phyloP scores from a whole-genome alignment of 2,888 invertebrate genomes.

The Lithophane socia region DNA sequence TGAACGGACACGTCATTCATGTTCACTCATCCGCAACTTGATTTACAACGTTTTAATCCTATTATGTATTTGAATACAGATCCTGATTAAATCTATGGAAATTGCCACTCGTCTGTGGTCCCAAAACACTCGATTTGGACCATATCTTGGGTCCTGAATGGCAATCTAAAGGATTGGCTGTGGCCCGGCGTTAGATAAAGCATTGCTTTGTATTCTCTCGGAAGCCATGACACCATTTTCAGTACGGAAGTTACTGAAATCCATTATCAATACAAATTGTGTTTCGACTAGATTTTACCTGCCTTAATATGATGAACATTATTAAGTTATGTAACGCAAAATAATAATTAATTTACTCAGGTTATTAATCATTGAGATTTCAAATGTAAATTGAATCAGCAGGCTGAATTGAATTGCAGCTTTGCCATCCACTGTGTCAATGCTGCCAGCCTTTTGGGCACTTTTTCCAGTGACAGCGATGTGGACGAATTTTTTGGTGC shows the following conservation, averaged over 20 bases:
- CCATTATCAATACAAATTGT: not conserved
- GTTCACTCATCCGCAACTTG: slow-evolving; percentile 70
- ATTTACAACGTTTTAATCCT: slow-evolving; percentile 72
- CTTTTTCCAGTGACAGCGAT: too few relatives aligned
- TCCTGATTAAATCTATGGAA: slow-evolving; percentile 61
- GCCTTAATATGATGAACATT: not conserved
- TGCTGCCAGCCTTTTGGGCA: too few relatives aligned
- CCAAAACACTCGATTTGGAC: slow-evolving; percentile 30
- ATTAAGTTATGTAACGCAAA: not conserved
- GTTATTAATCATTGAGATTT: not conserved
- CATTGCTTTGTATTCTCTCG: slow-evolving; percentile 40
- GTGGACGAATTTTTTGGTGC: too few relatives aligned
- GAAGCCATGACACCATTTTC: slow-evolving; percentile 43
- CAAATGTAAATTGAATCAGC: not conserved
- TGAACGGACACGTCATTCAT: slow-evolving; percentile 73
- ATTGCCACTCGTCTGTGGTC: slow-evolving; percentile 49
- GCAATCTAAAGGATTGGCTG: slow-evolving; percentile 12
- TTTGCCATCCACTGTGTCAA: too few relatives aligned
- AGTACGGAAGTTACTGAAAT: slow-evolving; percentile 32
- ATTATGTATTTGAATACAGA: slow-evolving; percentile 66
- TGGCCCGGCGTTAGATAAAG: slow-evolving; percentile 29
- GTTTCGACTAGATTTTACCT: not conserved
- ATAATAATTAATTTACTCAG: slow-evolving; percentile 6
- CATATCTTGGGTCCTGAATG: slow-evolving; percentile 37
- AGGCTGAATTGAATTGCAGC: too few relatives aligned